A percentile compares a stretch with the other conserved stretches of the same genome.
phyloP scores from a whole-genome alignment of 2,113 vertebrate species.

The Erpornis zantholeuca region DNA sequence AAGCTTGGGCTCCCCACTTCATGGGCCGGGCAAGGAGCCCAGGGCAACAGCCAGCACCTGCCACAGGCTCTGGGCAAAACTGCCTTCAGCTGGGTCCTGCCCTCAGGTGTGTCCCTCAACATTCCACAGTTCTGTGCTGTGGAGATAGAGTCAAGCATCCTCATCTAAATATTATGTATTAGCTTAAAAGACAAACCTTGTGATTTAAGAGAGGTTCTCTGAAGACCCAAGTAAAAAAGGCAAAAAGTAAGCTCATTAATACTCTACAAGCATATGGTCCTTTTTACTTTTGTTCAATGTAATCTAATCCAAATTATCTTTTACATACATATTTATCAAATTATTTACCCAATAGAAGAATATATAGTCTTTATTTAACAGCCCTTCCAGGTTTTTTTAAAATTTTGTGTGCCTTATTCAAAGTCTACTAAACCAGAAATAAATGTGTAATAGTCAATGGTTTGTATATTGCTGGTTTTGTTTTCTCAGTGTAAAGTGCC shows the following conservation, averaged over 20 bases:
- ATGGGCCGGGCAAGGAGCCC: neutral
- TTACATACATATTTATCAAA: neutral
- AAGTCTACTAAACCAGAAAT: neutral
- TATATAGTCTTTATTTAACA: neutral
- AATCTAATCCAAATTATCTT: neutral
- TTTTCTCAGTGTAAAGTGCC: neutral
- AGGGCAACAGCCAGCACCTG: too few species aligned
- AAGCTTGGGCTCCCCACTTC: fast-evolving
- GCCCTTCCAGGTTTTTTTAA: neutral
- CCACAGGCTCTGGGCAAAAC: neutral
- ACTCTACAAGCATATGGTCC: neutral
- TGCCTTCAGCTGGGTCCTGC: neutral
- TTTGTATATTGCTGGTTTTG: neutral
- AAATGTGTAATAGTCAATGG: neutral
- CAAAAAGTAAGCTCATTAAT: neutral
- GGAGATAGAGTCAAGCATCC: too few species aligned
- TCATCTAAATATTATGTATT: neutral
- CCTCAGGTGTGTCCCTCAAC: fast-evolving
- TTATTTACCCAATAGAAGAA: neutral
- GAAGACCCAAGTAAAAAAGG: neutral
- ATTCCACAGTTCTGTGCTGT: too few species aligned
- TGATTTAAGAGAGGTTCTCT: neutral
- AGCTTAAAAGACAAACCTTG: neutral
- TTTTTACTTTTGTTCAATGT: neutral
- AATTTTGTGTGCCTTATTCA: neutral